Evolutionary conservation across 2,797 vertebrate species (phyloP), one percentile per base, ranked within the genome.

Genomic region (Denticeps clupeoides): DNA sequence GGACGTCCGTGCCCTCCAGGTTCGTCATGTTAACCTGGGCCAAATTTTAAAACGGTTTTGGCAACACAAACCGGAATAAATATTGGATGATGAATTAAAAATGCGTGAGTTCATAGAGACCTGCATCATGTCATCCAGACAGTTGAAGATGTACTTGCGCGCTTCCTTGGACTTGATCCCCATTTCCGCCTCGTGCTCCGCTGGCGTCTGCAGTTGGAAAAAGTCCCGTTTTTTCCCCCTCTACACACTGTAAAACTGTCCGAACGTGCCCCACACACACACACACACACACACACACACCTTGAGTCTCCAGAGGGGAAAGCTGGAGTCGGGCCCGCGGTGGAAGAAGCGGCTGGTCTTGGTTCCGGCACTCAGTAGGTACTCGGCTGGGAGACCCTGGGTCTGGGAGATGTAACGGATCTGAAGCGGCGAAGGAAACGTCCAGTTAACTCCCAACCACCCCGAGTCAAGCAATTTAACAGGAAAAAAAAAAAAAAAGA

Each of bases 81-180:
- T 13, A 35, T 18, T 2, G 22, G 3, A 12, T 16, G 23, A 26
- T 15, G 16, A 11, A 5, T n/a, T 16, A 31, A 6, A 50, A 9
- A 31, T 11, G 16, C 19, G 13, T 45, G 15, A 11, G 18, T 22
- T 11, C 22, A 23, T 8, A 12, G 27, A 65, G 55, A 96, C 93
- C 89, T 98, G 94, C 70, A 93, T 95, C 94, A 98, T 98, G 59
- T 98, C 94, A 72, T 98, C 94, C 47, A 98, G 87, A 75, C 94
- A 98, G 77, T 97, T 98, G 62, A 98, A 98, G 70, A 98, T 98
- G 53, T 98, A 98, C 74, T 98, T 98, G 58, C 93, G 82, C 28
- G 94, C 93, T 77, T 98, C 94, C 75, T 96, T 98, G 15, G 93
- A 97, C 81, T 96, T 98, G 67, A 97, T 89, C 61, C 91, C 92